Evolutionary conservation across 2,797 vertebrate species (phyloP).

Genomic region (Manis crassicaudata): DNA sequence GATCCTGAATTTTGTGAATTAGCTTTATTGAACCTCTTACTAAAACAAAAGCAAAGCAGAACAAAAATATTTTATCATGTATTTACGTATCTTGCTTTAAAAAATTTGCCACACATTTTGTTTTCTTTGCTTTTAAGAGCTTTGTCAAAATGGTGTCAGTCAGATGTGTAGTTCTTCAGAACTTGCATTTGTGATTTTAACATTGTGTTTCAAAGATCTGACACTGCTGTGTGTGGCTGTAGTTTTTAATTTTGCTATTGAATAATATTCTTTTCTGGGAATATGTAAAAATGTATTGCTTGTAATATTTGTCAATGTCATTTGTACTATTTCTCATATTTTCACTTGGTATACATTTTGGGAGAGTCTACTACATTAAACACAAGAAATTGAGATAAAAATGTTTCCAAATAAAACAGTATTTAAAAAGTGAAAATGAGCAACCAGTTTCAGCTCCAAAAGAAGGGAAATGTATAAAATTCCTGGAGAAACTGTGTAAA

Average conservation of each 20-base stretch:
- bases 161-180: background rate
- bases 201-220: background rate
- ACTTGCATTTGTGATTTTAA: background rate
- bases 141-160: background rate
- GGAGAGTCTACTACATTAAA: background rate
- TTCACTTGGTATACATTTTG: background rate
- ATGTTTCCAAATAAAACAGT: background rate
- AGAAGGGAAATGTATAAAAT: background rate
- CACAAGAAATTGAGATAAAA: conserved; percentile 16
- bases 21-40: background rate
- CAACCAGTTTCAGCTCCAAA: background rate
- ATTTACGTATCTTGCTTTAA: background rate
- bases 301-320: background rate
- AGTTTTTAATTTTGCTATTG: background rate
- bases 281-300: background rate
- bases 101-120: background rate
- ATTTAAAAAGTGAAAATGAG: background rate
- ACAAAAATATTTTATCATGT: background rate
- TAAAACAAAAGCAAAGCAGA: background rate
- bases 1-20: background rate
- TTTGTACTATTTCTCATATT: background rate
- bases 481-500: background rate
- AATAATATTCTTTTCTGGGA: conserved; percentile 18
- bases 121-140: background rate
- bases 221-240: background rate